Base-by-base conservation (phyloP, 2,888 invertebrate genomes). In the Boloria euphrosyne region DNA sequence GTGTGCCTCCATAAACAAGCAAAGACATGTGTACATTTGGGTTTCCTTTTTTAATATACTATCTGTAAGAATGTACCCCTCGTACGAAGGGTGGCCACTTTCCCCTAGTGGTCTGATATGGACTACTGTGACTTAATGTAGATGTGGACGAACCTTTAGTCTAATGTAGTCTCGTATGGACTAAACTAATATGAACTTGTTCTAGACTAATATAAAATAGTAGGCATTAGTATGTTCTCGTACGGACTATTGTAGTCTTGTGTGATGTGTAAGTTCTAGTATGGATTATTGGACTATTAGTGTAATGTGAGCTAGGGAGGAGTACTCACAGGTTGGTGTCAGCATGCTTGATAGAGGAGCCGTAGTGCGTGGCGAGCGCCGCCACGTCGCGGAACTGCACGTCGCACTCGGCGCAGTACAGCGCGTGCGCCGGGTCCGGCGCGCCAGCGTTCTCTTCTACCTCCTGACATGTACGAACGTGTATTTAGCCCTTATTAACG, bases 271-370 rank as follows among this genome's bases (percentile, higher is more conserved):
- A 22, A 2, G 22, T 22, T 22, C 22, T 22, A 1, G 3, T 22
- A 22, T 3, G 22, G 22, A 2, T 22, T 3, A n/a, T n/a, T 46
- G 13, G 46, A 13, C n/a, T 47, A 47, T 13, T 46, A 46, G 10
- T 13, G 6, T 16, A n/a, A 1, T 16, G 3, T 51, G 16, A 51
- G 6, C 18, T 16, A 18, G 51, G 3, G 13, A 51, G 18, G 13
- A n/a, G 6, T 62, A 81, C 87, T 86, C 31, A 90, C 90, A 80
- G 52, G 54, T 90, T 90, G 18, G 78, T 83, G 2, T 76, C 74
- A 3, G 85, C 81, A 69, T 91, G 91, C 65, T 86, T 89, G 75
- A 81, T 86, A 5, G 90, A 90, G 75, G 88, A 88, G 53, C 88
- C 88, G 22, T 90, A 84, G 62, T 90, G 90, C 2, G 85, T 89